Conservation (phyloP, 2,113 vertebrate genomes). For the Stigmatopora argus region DNA sequence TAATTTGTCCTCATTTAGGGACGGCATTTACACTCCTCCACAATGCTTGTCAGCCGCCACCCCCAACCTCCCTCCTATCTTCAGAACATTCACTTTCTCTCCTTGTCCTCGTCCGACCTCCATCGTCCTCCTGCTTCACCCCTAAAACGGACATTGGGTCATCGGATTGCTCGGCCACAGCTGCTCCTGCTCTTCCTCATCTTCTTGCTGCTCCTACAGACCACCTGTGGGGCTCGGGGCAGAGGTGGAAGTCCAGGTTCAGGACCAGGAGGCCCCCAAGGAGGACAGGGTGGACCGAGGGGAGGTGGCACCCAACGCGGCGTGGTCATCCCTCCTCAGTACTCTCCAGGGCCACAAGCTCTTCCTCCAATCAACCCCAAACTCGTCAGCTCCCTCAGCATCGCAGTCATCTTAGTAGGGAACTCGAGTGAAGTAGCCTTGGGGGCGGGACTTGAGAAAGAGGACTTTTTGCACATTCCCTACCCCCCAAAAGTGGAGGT, state of each 20-base stretch:
- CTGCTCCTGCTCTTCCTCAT: constrained; percentile 37
- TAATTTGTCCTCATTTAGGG: constrained; percentile 52
- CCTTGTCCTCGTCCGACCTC: constrained; percentile 25
- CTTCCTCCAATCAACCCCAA: constrained; percentile 61
- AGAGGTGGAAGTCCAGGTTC: constrained; percentile 47
- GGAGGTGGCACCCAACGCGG: constrained; percentile 56
- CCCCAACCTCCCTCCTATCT: constrained; percentile 61
- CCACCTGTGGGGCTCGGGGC: constrained; percentile 65
- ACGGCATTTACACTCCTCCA: constrained; percentile 72
- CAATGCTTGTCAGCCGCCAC: constrained; percentile 78
- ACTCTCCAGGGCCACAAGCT: constrained; percentile 49
- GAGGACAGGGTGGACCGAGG: constrained; percentile 41
- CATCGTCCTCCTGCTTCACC: constrained; percentile 14
- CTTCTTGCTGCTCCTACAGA: constrained; percentile 52
- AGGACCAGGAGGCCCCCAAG: constrained; percentile 45
- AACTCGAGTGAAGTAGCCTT: constrained; percentile 95
- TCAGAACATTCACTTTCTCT: constrained; percentile 57
- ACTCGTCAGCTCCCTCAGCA: constrained; percentile 77
- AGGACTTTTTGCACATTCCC: constrained; percentile 95
- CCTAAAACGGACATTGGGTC: constrained; percentile 19
- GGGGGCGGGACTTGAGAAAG: constrained; percentile 92
- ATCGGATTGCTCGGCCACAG: constrained; percentile 27
- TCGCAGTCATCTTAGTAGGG: constrained; percentile 94
- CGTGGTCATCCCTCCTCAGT: constrained; percentile 65
- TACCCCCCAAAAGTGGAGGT: constrained; percentile 91